Percentiles rank a stretch among this genome's conserved stretches.
Conservation (phyloP, 2,888 invertebrate genomes). For the Hyposoter dolosus region DNA sequence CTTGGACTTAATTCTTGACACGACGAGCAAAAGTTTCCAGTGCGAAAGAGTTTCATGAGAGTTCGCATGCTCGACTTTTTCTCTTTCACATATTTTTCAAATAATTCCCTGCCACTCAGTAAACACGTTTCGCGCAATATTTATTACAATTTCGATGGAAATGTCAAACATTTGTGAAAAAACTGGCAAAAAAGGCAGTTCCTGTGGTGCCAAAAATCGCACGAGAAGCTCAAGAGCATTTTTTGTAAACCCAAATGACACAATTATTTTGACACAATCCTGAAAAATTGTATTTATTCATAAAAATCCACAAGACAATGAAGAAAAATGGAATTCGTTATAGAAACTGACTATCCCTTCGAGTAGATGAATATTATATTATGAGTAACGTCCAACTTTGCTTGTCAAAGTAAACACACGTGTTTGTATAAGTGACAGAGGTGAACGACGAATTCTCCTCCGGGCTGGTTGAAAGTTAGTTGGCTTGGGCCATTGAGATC, state of each 20-base stretch:
- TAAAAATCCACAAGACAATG: neutral
- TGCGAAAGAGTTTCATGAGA: slow-evolving; percentile 13
- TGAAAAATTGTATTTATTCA: no score
- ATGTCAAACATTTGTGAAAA: no score
- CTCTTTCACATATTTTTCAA: neutral
- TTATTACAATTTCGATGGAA: no score
- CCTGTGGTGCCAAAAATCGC: no score
- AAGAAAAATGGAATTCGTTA: neutral
- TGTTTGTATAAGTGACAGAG: neutral
- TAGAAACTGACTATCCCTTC: slow-evolving; percentile 42
- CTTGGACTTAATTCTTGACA: neutral
- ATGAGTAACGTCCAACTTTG: slow-evolving; percentile 13
- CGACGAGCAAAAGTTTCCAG: slow-evolving; percentile 15
- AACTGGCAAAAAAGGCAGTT: no score
- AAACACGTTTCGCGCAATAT: no score
- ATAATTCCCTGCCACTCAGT: neutral
- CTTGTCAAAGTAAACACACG: slow-evolving; percentile 7
- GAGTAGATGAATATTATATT: slow-evolving; percentile 26
- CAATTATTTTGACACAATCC: neutral
- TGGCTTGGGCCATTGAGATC: slow-evolving; percentile 53
- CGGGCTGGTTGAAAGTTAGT: slow-evolving; percentile 36
- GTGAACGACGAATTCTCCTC: slow-evolving; percentile 32
- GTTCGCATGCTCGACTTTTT: slow-evolving; percentile 11
- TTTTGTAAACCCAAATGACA: no score
- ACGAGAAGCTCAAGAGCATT: neutral